phyloP scores from a whole-genome alignment of 2,113 vertebrate genomes.

The Aleadryas rufinucha region DNA sequence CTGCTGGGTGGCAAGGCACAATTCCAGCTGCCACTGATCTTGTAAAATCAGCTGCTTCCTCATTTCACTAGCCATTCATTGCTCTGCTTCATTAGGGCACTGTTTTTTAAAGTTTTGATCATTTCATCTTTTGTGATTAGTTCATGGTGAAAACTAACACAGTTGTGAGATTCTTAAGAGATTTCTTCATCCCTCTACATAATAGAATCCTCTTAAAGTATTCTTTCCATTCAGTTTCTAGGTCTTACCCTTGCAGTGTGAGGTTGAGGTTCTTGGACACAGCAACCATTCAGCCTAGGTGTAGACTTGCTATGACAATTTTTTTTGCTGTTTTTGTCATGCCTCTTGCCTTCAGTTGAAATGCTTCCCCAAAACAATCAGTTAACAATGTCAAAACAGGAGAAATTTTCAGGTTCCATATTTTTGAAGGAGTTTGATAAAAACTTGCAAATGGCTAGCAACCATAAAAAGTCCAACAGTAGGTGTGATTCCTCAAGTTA shows the following conservation, averaged over 20 bases:
- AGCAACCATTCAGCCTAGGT: background rate
- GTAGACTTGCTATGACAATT: background rate
- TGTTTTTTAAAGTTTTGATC: background rate
- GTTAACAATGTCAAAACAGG: background rate
- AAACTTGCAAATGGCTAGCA: background rate
- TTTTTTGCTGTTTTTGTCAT: background rate
- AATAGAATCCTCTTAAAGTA: background rate
- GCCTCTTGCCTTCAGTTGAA: background rate
- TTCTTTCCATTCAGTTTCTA: background rate
- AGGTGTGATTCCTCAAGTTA: background rate
- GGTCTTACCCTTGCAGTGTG: background rate
- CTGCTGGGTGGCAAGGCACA: background rate
- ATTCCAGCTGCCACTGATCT: background rate
- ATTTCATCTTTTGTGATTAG: background rate
- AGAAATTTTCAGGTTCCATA: background rate
- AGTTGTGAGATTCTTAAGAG: background rate
- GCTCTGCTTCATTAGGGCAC: background rate
- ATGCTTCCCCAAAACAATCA: background rate
- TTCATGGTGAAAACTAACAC: background rate
- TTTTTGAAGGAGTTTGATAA: background rate
- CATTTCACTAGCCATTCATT: background rate
- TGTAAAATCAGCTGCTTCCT: background rate
- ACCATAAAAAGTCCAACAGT: background rate
- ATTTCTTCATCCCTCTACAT: background rate
- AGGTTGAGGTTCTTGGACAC: background rate